Evolutionary conservation across 2,113 vertebrate genomes (phyloP).

Genomic region (Gavia stellata): DNA sequence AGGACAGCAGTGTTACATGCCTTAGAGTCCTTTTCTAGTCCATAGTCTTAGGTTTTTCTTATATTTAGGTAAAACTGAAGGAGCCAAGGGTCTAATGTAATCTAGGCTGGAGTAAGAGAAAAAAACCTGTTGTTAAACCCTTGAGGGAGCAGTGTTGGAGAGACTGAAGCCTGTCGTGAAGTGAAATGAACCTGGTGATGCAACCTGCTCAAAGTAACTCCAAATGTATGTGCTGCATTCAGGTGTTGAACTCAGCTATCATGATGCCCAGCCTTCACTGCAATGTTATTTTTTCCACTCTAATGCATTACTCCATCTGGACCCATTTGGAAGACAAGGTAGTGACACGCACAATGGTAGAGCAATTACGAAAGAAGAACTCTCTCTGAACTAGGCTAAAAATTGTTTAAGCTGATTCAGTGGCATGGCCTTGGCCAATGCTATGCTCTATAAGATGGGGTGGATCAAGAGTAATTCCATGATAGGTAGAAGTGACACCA

Average conservation of each 20-base stretch:
- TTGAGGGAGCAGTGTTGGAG: not conserved
- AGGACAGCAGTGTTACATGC: accelerated
- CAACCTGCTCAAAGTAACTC: not conserved
- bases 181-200: not conserved
- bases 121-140: not conserved
- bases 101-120: not conserved
- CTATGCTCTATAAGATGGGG: not conserved
- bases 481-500: not conserved
- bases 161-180: not conserved
- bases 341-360: not conserved
- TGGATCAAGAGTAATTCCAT: not conserved
- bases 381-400: not conserved
- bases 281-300: not conserved
- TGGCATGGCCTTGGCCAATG: not conserved
- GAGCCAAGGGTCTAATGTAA: not conserved
- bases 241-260: not conserved
- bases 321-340: not conserved
- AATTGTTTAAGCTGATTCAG: not conserved
- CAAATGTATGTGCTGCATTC: not conserved
- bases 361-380: not conserved
- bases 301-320: not conserved
- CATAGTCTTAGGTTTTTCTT: not conserved
- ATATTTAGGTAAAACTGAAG: not conserved
- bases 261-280: not conserved
- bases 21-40: not conserved